Conservation (phyloP, 2,888 invertebrate genomes). For the Lasioglossum morio region DNA sequence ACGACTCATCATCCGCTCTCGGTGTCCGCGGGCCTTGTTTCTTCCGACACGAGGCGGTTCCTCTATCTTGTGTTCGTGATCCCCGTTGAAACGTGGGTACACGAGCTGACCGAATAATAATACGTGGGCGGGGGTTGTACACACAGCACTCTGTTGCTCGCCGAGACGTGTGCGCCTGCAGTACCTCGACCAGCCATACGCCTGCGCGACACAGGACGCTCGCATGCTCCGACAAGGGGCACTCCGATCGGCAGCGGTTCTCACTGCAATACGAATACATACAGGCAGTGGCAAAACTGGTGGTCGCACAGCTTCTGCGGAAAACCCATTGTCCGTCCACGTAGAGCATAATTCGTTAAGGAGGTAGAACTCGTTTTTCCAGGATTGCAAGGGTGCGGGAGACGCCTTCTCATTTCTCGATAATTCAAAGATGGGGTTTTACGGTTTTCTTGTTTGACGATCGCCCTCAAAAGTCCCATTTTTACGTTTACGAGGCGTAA, state of each 20-base stretch:
- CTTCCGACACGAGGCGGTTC: conserved; percentile 2
- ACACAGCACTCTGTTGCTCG: conserved; percentile 82
- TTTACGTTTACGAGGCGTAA: no score
- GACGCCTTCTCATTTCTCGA: no score
- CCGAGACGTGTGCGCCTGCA: conserved; percentile 78
- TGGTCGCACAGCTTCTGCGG: no score
- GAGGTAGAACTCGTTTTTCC: no score
- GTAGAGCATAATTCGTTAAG: no score
- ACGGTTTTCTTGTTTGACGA: no score
- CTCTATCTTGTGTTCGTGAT: conserved; percentile 59
- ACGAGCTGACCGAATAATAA: conserved; percentile 77
- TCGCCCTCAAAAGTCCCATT: no score
- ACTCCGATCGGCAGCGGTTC: conserved; percentile 37
- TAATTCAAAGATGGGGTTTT: no score
- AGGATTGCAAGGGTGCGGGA: no score
- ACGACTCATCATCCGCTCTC: conserved; percentile 77
- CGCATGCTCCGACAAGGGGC: conserved; percentile 13
- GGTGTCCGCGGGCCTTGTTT: conserved; percentile 24
- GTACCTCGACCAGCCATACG: conserved; percentile 69
- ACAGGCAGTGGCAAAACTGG: no score
- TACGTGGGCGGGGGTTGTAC: conserved; percentile 82
- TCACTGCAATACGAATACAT: conserved; percentile 15
- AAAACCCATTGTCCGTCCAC: no score
- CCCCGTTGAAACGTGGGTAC: conserved; percentile 78
- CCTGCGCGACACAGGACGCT: conserved; percentile 59